phyloP scores from a whole-genome alignment of 2,797 vertebrate species.

The Schizopygopsis malacanthus region DNA sequence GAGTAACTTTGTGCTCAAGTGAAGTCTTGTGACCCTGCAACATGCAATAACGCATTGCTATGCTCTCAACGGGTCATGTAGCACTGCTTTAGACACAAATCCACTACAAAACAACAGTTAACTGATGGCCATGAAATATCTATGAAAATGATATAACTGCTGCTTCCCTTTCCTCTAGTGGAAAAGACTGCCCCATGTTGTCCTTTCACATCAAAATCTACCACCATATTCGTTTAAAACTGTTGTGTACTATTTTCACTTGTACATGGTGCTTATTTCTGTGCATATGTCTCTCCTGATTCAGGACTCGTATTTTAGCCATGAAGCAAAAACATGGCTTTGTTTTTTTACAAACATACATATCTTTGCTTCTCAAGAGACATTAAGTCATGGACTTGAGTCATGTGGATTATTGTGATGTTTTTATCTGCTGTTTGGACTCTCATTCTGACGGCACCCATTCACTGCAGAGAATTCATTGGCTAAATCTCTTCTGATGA shows the following conservation, averaged over 20 bases:
- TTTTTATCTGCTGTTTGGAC: not conserved
- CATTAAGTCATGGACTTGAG: not conserved
- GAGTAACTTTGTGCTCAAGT: slow-evolving; percentile 53
- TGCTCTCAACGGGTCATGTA: slow-evolving; percentile 35
- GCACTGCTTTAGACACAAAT: slow-evolving; percentile 34
- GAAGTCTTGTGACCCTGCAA: slow-evolving; percentile 50
- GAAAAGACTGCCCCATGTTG: not conserved
- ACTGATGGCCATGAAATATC: not conserved
- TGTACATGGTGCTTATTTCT: not conserved
- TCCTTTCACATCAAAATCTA: not conserved
- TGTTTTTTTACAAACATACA: not conserved
- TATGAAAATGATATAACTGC: not conserved
- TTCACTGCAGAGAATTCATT: not conserved
- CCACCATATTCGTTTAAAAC: not conserved
- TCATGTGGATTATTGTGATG: not conserved
- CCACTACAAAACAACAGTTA: not conserved
- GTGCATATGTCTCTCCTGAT: not conserved
- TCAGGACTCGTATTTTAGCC: not conserved
- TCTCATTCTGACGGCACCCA: not conserved
- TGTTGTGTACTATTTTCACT: not conserved
- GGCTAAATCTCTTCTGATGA: not conserved
- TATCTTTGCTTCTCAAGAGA: not conserved
- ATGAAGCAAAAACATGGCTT: too few relatives aligned
- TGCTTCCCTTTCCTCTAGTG: not conserved
- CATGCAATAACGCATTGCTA: slow-evolving; percentile 36